A percentile compares a stretch with the other conserved stretches of the same genome.
phyloP scores from a whole-genome alignment of 2,797 vertebrate genomes.

The Poeciliopsis gracilis region DNA sequence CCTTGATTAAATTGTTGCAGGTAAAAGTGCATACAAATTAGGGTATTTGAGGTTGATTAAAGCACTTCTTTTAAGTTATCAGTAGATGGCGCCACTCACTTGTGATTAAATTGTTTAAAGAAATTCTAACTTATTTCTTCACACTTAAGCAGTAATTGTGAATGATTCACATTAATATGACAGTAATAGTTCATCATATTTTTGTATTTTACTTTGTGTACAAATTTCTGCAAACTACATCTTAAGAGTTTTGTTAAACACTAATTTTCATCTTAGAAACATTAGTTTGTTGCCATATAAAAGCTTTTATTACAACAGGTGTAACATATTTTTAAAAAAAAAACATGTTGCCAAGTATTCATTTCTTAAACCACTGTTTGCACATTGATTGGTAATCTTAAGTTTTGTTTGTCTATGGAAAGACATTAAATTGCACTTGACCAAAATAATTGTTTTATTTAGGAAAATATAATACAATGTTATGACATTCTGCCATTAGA shows the following conservation, averaged over 20 bases:
- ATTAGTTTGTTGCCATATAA: background rate
- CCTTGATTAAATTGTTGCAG: background rate
- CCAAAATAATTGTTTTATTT: background rate
- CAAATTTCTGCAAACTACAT: background rate
- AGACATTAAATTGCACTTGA: background rate
- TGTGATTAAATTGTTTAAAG: background rate
- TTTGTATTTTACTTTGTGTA: background rate
- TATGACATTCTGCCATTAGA: background rate
- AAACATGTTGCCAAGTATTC: no score
- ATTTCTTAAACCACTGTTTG: background rate
- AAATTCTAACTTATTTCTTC: background rate
- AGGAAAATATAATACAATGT: background rate
- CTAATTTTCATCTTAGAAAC: background rate
- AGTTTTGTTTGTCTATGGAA: background rate
- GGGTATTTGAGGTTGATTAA: background rate
- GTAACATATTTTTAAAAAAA: background rate
- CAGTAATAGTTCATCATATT: background rate
- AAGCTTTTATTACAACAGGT: background rate
- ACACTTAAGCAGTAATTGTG: background rate
- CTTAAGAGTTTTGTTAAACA: background rate
- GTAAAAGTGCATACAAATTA: background rate
- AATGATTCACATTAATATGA: background rate
- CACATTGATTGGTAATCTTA: background rate
- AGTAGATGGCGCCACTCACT: constrained; percentile 55
- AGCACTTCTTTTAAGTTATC: constrained; percentile 28